A percentile compares a stretch with the other conserved stretches of the same genome.
These are phyloP conservation scores for Penaeus vannamei DNA, from an alignment of 1,140 invertebrate species.

Conservation along the genomic window DNA sequence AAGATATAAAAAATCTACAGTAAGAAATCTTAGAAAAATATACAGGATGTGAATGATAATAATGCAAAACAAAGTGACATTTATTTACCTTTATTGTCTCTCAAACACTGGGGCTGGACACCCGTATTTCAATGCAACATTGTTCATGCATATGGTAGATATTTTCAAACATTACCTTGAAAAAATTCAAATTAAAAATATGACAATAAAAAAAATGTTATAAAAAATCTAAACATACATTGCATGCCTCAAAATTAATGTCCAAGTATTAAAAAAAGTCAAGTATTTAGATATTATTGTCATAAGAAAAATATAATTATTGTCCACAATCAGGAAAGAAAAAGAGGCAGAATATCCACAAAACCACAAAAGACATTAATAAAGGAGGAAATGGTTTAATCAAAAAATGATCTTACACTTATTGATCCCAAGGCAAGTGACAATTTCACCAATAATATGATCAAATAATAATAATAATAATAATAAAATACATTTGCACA, in stretches of 20 bases:
- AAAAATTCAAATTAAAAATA: background rate
- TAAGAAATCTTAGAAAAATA: too few relatives aligned
- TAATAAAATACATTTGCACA: background rate
- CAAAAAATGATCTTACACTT: too few relatives aligned
- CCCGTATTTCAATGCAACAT: constrained; percentile 53
- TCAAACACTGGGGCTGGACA: constrained; percentile 57
- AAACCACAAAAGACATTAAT: too few relatives aligned
- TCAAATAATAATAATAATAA: constrained; percentile 21
- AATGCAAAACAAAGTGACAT: constrained; percentile 53
- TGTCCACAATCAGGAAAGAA: too few relatives aligned
- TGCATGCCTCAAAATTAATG: too few relatives aligned
- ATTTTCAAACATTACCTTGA: constrained; percentile 21
- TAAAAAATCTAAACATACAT: background rate
- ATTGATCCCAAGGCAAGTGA: too few relatives aligned
- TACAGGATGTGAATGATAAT: constrained; percentile 50
- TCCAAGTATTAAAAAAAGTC: too few relatives aligned
- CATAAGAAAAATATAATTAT: too few relatives aligned
- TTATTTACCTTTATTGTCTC: constrained; percentile 64
- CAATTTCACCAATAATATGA: constrained; percentile 7
- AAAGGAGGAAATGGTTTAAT: too few relatives aligned
- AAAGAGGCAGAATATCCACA: too few relatives aligned
- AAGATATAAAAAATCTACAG: too few relatives aligned
- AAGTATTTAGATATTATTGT: too few relatives aligned
- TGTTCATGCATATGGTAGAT: constrained; percentile 40
- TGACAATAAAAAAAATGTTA: constrained; percentile 38